A percentile compares a stretch with the other conserved stretches of the same genome.
phyloP scores from a whole-genome alignment of 2,888 invertebrate genomes.

The Bellardia pandia region DNA sequence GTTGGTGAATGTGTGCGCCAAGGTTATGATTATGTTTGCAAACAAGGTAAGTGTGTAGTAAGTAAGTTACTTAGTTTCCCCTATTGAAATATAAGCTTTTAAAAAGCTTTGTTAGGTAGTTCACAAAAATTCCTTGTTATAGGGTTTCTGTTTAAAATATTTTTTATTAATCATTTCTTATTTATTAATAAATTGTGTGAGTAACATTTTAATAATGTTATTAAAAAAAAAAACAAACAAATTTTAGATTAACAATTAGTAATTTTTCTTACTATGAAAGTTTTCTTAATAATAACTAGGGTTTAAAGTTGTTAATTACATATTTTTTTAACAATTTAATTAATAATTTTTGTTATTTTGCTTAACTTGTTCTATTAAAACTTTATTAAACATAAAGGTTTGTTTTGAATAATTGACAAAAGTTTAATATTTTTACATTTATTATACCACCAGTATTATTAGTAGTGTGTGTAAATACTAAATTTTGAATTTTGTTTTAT shows the following conservation, averaged over 20 bases:
- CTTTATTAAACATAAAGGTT: slow-evolving; percentile 30
- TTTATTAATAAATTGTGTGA: slow-evolving; percentile 71
- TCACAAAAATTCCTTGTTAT: slow-evolving; percentile 38
- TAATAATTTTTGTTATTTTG: slow-evolving; percentile 51
- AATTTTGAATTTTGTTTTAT: slow-evolving; percentile 59
- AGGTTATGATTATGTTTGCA: slow-evolving; percentile 90
- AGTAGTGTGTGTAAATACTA: slow-evolving; percentile 81
- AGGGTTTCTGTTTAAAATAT: slow-evolving; percentile 40
- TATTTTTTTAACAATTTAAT: slow-evolving; percentile 7
- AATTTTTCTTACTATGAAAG: slow-evolving; percentile 33
- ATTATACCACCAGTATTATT: slow-evolving; percentile 56
- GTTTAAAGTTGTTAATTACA: slow-evolving; percentile 55
- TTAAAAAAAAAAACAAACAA: slow-evolving; percentile 25
- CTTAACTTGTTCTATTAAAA: slow-evolving; percentile 59
- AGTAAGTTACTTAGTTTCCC: slow-evolving; percentile 5
- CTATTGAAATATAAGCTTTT: slow-evolving; percentile 35
- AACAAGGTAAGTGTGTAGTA: slow-evolving; percentile 82
- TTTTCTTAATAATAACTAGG: slow-evolving; percentile 59
- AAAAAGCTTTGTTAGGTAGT: slow-evolving; percentile 66
- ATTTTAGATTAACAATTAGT: slow-evolving; percentile 79
- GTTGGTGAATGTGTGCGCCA: slow-evolving; percentile 93
- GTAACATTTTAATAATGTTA: slow-evolving; percentile 70
- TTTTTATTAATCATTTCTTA: slow-evolving; percentile 26
- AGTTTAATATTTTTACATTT: slow-evolving; percentile 30
- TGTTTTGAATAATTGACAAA: slow-evolving; percentile 17